A percentile compares a stretch with the other conserved stretches of the same genome.
phyloP scores from a whole-genome alignment of 2,113 vertebrate genomes.

The Paramormyrops kingsleyae region DNA sequence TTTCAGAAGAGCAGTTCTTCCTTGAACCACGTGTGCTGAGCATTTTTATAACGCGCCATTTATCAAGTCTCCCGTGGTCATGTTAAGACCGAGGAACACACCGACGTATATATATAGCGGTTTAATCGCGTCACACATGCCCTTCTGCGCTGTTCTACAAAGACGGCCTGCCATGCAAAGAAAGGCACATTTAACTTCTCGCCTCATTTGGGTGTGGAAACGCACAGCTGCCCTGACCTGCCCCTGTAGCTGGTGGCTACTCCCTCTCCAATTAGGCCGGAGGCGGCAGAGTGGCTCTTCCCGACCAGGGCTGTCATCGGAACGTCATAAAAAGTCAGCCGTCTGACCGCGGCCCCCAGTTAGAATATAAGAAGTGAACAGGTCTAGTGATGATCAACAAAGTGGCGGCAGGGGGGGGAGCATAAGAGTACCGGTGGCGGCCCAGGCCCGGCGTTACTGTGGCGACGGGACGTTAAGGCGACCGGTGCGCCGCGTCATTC shows the following conservation, averaged over 20 bases:
- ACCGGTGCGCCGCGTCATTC: not conserved
- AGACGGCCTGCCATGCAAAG: not conserved
- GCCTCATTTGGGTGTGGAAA: constrained; percentile 33
- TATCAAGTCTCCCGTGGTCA: not conserved
- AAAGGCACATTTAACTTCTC: not conserved
- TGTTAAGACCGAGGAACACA: not conserved
- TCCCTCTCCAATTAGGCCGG: constrained; percentile 54
- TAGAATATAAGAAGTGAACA: constrained; percentile 63
- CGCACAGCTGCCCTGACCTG: constrained; percentile 40
- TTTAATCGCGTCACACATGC: not conserved
- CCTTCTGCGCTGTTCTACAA: not conserved
- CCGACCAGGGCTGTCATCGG: constrained; percentile 39
- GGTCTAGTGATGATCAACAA: constrained; percentile 42
- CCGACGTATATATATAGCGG: not conserved
- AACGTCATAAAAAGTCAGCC: constrained; percentile 55
- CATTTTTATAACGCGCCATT: not conserved
- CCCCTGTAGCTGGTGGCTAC: constrained; percentile 32
- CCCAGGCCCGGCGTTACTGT: not conserved
- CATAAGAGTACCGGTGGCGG: not conserved
- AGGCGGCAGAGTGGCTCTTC: constrained; percentile 44
- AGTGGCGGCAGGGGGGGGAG: constrained; percentile 15
- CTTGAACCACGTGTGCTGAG: not conserved
- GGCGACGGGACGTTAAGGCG: constrained; percentile 7
- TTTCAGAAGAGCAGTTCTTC: not conserved
- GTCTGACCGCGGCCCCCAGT: constrained; percentile 50